Evolutionary conservation across 2,113 vertebrate species (phyloP), one percentile per base, ranked within the genome.

Genomic region (Trinectes maculatus): DNA sequence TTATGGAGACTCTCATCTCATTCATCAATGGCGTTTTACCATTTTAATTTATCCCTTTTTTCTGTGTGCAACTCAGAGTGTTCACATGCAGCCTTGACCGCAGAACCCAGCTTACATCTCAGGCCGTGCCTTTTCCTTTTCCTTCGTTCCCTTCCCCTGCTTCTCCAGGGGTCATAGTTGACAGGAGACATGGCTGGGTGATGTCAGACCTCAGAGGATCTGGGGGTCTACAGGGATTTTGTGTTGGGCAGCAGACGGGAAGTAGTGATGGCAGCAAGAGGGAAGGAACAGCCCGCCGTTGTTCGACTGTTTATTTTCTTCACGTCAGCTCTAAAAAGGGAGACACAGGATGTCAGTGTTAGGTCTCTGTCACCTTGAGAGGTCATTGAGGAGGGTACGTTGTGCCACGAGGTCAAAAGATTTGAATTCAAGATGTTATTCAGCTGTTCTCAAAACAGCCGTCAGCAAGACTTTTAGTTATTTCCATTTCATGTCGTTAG

Each of bases 141-240:
- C 51, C 72, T 51, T 31, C 56, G 31, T 34, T 36, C 72, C 53
- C n/a, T 62, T 26, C 13, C 21, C 43, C 46, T 48, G 40, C 21
- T 65, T 37, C 61, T 67, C 48, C 19, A 51, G 81, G 80, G 87
- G 87, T 90, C 82, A 86, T 26, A 85, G 87, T 84, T 89, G 83
- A 87, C 61, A 74, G 82, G 71, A 85, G 87, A 83, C 82, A 85
- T 73, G 83, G 84, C 67, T 78, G 77, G 79, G 47, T 74, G 77
- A 81, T 85, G 84, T 85, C 68, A 60, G 64, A 25, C 25, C 49
- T 49, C 10, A 5, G 70, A 63, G 82, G 66, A 65, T 67, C 51
- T 7, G 7, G 12, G 22, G 69, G n/a, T 65, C 64, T 46, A 51
- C 24, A 2, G 25, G 71, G 75, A 37, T 58, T 39, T 57, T 39